phyloP scores from a whole-genome alignment of 2,113 vertebrate species.

The Charadrius vociferus region DNA sequence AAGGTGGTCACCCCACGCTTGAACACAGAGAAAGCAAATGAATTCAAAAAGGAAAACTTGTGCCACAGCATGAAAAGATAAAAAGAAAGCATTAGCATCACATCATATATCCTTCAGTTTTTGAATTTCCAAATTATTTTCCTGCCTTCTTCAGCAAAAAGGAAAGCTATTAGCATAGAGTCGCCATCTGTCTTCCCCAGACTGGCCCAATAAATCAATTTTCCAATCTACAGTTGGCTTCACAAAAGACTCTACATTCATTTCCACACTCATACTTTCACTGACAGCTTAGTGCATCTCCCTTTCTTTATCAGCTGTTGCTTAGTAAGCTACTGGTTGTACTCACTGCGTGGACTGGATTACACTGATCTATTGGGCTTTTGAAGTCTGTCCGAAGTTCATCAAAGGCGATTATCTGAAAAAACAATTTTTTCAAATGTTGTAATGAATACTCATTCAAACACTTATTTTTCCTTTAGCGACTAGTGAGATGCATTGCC shows the following conservation, averaged over 20 bases:
- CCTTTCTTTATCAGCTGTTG: background rate
- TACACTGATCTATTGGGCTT: constrained; percentile 97
- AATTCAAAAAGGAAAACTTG: background rate
- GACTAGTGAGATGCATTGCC: background rate
- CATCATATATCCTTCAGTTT: background rate
- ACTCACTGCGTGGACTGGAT: constrained; percentile 95
- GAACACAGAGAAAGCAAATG: background rate
- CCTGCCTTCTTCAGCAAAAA: background rate
- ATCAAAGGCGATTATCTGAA: constrained; percentile 97
- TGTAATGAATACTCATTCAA: background rate
- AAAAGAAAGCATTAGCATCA: background rate
- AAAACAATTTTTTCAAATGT: constrained; percentile 58
- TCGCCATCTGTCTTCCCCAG: background rate
- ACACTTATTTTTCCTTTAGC: background rate
- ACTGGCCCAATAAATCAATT: background rate
- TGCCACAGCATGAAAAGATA: background rate
- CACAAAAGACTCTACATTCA: background rate
- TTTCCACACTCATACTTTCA: background rate
- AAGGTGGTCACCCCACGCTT: background rate
- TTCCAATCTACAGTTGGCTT: background rate
- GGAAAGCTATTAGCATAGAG: background rate
- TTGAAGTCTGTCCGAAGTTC: constrained; percentile 97
- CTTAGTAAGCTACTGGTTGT: background rate
- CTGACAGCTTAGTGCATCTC: background rate
- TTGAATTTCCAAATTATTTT: background rate